phyloP scores from a whole-genome alignment of 2,888 invertebrate genomes.

The Amorpha juglandis region DNA sequence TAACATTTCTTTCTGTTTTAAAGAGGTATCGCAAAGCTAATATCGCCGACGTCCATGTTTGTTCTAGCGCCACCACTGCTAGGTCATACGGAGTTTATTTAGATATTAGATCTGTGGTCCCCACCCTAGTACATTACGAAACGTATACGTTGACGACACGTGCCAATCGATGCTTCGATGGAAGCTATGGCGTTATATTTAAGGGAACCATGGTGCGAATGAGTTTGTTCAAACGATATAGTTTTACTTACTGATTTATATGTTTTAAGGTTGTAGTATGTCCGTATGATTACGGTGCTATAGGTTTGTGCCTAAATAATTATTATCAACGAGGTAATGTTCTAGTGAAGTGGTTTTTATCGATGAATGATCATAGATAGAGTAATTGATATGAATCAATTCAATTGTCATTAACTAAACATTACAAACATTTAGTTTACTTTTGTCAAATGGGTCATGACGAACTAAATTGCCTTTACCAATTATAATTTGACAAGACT shows the following conservation, averaged over 20 bases:
- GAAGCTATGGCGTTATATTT: conserved; percentile 16
- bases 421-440: too few species aligned
- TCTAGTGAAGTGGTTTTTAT: conserved; percentile 34
- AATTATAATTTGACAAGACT: too few species aligned
- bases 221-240: conserved; percentile 16
- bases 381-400: too few species aligned
- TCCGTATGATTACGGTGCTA: conserved; percentile 60
- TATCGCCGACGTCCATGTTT: too few species aligned
- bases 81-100: too few species aligned
- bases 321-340: conserved; percentile 40
- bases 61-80: too few species aligned
- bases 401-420: too few species aligned
- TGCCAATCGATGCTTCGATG: conserved; percentile 16
- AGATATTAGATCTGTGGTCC: background rate
- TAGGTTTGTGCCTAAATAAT: conserved; percentile 59
- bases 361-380: conserved; percentile 22
- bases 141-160: conserved; percentile 9
- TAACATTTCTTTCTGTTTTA: too few species aligned
- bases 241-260: conserved; percentile 14
- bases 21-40: too few species aligned
- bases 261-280: conserved; percentile 25
- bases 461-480: too few species aligned
- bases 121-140: background rate
- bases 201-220: conserved; percentile 20
- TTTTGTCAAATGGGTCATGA: too few species aligned